Conservation (phyloP, 2,888 invertebrate species). For the Drosophila paramelanica region DNA sequence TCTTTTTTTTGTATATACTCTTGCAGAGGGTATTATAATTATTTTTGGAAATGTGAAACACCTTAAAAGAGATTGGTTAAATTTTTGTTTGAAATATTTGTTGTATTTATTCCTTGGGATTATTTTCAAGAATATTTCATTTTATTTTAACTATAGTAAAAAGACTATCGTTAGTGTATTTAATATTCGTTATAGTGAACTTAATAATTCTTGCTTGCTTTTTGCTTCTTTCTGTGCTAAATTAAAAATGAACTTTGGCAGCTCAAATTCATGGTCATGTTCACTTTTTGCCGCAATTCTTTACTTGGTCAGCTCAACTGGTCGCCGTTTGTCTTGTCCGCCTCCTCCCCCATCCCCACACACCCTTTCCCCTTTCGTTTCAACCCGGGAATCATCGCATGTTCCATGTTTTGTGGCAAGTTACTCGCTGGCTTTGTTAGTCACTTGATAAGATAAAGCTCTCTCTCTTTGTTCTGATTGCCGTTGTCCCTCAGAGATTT, state of each 20-base stretch:
- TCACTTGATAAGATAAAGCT: constrained; percentile 71
- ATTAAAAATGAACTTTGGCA: constrained; percentile 78
- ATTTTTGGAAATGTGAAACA: background rate
- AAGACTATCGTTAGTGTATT: background rate
- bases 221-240: constrained; percentile 42
- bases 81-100: too few relatives aligned
- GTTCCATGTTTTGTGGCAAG: constrained; percentile 40
- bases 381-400: constrained; percentile 11
- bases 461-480: constrained; percentile 36
- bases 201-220: background rate
- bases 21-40: background rate
- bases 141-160: too few relatives aligned
- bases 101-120: too few relatives aligned
- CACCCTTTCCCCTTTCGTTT: background rate
- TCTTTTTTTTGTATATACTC: background rate
- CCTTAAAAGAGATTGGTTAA: background rate
- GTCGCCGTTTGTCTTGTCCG: constrained; percentile 51
- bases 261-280: constrained; percentile 77
- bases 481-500: constrained; percentile 35
- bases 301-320: constrained; percentile 53
- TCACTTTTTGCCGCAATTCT: constrained; percentile 65
- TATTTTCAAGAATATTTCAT: too few relatives aligned
- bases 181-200: background rate
- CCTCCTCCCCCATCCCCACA: too few relatives aligned
- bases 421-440: constrained; percentile 56